A percentile compares a stretch with the other conserved stretches of the same genome.
Evolutionary conservation across 2,888 invertebrate species (phyloP).

Genomic region (Dryocosmus kuriphilus): DNA sequence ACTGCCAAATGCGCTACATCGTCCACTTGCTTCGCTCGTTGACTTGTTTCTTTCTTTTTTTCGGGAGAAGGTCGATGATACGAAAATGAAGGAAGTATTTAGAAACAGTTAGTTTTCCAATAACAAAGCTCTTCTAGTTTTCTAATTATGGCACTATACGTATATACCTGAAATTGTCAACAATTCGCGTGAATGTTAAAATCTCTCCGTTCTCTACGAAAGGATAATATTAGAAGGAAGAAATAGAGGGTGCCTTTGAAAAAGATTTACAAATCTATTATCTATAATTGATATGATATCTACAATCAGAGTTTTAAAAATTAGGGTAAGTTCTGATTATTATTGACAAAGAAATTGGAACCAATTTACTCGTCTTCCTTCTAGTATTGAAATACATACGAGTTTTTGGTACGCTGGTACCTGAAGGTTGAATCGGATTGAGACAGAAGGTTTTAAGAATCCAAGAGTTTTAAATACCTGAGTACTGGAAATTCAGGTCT

Average conservation of each 20-base stretch:
- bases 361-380: conserved; percentile 21
- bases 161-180: background rate
- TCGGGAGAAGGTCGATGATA: background rate
- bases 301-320: conserved; percentile 19
- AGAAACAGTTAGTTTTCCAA: background rate
- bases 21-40: conserved; percentile 13
- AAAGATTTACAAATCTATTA: conserved; percentile 19
- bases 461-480: conserved; percentile 5
- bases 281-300: background rate
- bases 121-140: conserved; percentile 13
- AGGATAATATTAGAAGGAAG: conserved; percentile 29
- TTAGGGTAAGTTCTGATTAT: conserved; percentile 11
- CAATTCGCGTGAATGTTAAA: background rate
- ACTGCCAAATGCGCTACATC: conserved; percentile 29
- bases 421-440: background rate
- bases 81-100: background rate
- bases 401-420: background rate
- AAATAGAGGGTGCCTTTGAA: conserved; percentile 15
- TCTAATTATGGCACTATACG: background rate
- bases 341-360: conserved; percentile 16
- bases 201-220: conserved; percentile 5
- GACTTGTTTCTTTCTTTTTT: background rate
- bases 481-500: background rate
- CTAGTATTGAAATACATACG: conserved; percentile 1
- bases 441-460: conserved; percentile 13